A percentile compares a stretch with the other conserved stretches of the same genome.
phyloP scores from a whole-genome alignment of 2,113 vertebrate species.

The Puffinus mauretanicus region DNA sequence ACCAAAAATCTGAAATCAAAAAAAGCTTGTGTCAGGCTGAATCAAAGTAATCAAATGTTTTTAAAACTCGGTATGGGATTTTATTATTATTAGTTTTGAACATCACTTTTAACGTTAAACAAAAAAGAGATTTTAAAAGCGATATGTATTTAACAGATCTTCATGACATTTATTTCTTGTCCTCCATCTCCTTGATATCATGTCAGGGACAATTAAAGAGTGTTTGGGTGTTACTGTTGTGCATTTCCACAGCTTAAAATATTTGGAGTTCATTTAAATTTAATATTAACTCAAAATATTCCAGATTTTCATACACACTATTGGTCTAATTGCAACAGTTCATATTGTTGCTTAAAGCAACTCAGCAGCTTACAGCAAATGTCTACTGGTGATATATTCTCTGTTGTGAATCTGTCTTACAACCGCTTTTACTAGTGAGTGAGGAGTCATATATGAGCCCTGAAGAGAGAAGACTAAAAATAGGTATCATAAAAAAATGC shows the following conservation, averaged over 20 bases:
- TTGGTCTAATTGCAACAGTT: not conserved
- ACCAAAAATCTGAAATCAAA: not conserved
- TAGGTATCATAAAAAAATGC: not conserved
- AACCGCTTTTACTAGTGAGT: not conserved
- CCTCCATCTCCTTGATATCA: not conserved
- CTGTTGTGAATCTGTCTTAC: not conserved
- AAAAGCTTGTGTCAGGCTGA: not conserved
- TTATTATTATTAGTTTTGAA: not conserved
- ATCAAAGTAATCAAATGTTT: not conserved
- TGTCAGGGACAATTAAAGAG: not conserved
- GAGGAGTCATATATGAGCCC: not conserved
- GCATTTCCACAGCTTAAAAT: not conserved
- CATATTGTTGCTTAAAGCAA: not conserved
- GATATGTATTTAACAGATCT: not conserved
- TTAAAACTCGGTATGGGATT: not conserved
- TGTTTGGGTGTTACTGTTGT: not conserved
- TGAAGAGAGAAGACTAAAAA: not conserved
- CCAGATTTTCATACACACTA: not conserved
- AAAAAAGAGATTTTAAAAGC: not conserved
- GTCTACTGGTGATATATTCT: not conserved
- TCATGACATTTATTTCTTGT: not conserved
- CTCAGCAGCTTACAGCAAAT: not conserved
- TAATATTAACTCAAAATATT: not conserved
- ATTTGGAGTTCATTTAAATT: not conserved
- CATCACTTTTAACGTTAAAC: not conserved